Conservation (phyloP, 2,888 invertebrate genomes). For the Caenorhabditis angaria region DNA sequence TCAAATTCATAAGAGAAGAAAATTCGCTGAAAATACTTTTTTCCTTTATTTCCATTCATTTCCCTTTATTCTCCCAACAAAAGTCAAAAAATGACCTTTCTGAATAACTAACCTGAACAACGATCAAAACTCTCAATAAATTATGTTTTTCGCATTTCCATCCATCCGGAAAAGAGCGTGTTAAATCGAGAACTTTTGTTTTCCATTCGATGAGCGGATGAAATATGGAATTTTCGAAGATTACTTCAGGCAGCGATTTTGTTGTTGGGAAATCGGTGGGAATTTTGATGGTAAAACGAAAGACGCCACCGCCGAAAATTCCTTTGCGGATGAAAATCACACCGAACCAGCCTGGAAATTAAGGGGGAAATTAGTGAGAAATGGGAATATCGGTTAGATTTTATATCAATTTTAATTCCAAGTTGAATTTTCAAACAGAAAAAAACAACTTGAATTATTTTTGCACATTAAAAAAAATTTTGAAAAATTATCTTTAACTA, state of each 20-base stretch:
- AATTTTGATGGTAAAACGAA: conserved; percentile 86
- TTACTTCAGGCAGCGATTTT: conserved; percentile 79
- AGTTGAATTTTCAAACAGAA: too few species aligned
- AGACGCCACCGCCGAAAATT: conserved; percentile 87
- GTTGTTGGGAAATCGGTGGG: conserved; percentile 87
- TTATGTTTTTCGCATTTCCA: conserved; percentile 62
- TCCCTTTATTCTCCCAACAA: not conserved
- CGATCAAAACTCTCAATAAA: conserved; percentile 51
- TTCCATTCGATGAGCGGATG: conserved; percentile 52
- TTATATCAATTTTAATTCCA: not conserved
- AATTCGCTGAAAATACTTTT: conserved; percentile 40
- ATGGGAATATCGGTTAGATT: conserved; percentile 13
- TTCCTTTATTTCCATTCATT: too few species aligned
- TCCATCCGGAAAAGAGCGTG: conserved; percentile 60
- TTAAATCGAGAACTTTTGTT: conserved; percentile 40
- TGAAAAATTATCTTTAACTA: too few species aligned
- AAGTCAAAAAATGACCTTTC: too few species aligned
- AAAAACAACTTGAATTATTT: too few species aligned
- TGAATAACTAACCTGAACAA: conserved; percentile 50
- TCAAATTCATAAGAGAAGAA: conserved; percentile 56
- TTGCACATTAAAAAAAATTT: too few species aligned
- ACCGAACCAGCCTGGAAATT: conserved; percentile 86
- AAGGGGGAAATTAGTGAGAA: too few species aligned
- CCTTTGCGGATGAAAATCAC: conserved; percentile 89
- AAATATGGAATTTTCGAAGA: conserved; percentile 46